A percentile compares a stretch with the other conserved stretches of the same genome.
Conservation (phyloP, 2,888 invertebrate species). For the Hyalella azteca region DNA sequence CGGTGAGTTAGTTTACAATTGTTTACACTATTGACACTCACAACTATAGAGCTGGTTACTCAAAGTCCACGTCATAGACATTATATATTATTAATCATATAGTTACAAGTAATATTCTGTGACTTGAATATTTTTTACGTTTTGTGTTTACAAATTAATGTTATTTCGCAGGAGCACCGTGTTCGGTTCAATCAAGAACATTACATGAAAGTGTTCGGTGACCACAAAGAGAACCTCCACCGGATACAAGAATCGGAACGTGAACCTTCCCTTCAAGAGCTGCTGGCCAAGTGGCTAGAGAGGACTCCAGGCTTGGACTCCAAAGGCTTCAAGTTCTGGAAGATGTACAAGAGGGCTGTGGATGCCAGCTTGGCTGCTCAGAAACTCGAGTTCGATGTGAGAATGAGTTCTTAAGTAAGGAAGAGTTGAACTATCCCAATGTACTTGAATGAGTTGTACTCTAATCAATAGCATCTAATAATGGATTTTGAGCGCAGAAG, state of each 20-base stretch:
- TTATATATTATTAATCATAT: too few species aligned
- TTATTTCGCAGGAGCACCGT: conserved; percentile 80
- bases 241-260: conserved; percentile 74
- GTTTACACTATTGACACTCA: too few species aligned
- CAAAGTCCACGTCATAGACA: too few species aligned
- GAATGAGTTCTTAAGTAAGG: neutral
- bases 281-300: conserved; percentile 90
- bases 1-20: too few species aligned
- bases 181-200: conserved; percentile 90
- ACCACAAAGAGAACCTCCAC: conserved; percentile 71
- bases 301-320: conserved; percentile 89
- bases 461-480: too few species aligned
- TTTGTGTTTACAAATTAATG: too few species aligned
- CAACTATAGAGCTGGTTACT: too few species aligned
- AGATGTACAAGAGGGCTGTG: conserved; percentile 55
- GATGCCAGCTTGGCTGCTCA: conserved; percentile 52
- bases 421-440: too few species aligned
- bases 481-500: too few species aligned
- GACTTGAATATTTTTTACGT: too few species aligned
- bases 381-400: conserved; percentile 48
- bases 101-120: too few species aligned
- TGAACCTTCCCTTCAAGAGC: conserved; percentile 81
- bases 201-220: conserved; percentile 84
- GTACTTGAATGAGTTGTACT: too few species aligned
- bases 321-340: conserved; percentile 90